These are phyloP conservation scores for Plusia festucae DNA, from an alignment of 2,888 invertebrate genomes.

Conservation along the genomic window DNA sequence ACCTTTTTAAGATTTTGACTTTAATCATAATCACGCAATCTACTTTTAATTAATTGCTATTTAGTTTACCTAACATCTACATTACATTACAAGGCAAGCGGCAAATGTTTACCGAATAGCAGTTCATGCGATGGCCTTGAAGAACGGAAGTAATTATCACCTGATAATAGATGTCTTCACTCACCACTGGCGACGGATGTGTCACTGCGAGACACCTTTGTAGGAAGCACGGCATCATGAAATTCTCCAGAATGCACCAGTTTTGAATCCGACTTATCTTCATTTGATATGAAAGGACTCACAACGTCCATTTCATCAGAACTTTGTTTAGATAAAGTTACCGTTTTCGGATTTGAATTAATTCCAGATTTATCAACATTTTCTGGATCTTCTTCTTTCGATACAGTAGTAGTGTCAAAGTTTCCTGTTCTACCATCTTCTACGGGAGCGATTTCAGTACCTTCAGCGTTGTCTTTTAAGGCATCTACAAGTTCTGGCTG, in stretches of 20 bases:
- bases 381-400: conserved; percentile 4
- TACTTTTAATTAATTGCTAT: conserved; percentile 14
- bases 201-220: conserved; percentile 81
- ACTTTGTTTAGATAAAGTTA: conserved; percentile 61
- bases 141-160: conserved; percentile 86
- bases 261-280: conserved; percentile 58
- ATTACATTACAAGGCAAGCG: conserved; percentile 59
- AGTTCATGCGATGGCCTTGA: conserved; percentile 84
- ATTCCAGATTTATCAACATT: conserved; percentile 43
- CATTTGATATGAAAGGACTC: conserved; percentile 68
- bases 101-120: conserved; percentile 71
- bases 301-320: conserved; percentile 83
- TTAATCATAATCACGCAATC: background rate
- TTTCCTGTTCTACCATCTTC: conserved; percentile 8
- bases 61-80: conserved; percentile 43
- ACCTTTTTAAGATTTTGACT: background rate
- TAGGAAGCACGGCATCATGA: conserved; percentile 86
- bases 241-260: conserved; percentile 88
- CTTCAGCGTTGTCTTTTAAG: conserved; percentile 24
- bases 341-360: conserved; percentile 42
- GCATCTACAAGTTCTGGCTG: conserved; percentile 27
- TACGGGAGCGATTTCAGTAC: conserved; percentile 2
- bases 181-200: conserved; percentile 87
- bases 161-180: conserved; percentile 89
- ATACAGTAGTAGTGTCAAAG: conserved; percentile 6